phyloP scores from a whole-genome alignment of 2,888 invertebrate species.

The Dioctria linearis region DNA sequence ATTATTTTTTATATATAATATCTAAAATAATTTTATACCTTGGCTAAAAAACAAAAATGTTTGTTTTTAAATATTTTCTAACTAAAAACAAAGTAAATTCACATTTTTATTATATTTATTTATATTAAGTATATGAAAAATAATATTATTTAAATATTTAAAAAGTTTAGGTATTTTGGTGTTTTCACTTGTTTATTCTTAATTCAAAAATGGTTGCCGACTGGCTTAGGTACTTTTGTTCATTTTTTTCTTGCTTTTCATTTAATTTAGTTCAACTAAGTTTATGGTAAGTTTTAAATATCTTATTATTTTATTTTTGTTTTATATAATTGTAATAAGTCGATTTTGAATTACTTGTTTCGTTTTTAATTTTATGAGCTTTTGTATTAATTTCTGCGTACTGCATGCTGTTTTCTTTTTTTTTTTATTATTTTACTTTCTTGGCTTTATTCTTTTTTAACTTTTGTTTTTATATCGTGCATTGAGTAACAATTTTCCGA shows the following conservation, averaged over 20 bases:
- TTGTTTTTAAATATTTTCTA: constrained; percentile 34
- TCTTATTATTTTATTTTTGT: background rate
- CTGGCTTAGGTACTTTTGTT: constrained; percentile 69
- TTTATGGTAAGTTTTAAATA: constrained; percentile 46
- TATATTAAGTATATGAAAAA: constrained; percentile 34
- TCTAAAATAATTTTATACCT: constrained; percentile 30
- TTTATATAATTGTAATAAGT: constrained; percentile 45
- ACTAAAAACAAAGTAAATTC: constrained; percentile 15
- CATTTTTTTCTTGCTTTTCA: constrained; percentile 44
- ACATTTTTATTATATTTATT: constrained; percentile 6
- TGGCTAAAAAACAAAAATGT: constrained; percentile 23
- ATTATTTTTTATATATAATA: constrained; percentile 5
- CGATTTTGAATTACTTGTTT: constrained; percentile 30
- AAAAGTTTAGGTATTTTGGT: constrained; percentile 49
- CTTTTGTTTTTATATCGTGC: constrained; percentile 24
- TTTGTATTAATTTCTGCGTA: background rate
- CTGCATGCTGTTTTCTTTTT: background rate
- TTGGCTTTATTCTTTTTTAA: constrained; percentile 6
- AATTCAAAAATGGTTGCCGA: constrained; percentile 66
- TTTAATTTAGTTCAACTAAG: constrained; percentile 38
- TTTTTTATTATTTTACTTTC: constrained; percentile 4
- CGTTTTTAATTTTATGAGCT: constrained; percentile 1
- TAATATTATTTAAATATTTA: constrained; percentile 13
- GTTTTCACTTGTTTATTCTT: constrained; percentile 52
- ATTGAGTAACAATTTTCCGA: constrained; percentile 21